Evolutionary conservation across 2,113 vertebrate species (phyloP), one percentile per base, ranked within the genome.

Genomic region (Daboia siamensis): DNA sequence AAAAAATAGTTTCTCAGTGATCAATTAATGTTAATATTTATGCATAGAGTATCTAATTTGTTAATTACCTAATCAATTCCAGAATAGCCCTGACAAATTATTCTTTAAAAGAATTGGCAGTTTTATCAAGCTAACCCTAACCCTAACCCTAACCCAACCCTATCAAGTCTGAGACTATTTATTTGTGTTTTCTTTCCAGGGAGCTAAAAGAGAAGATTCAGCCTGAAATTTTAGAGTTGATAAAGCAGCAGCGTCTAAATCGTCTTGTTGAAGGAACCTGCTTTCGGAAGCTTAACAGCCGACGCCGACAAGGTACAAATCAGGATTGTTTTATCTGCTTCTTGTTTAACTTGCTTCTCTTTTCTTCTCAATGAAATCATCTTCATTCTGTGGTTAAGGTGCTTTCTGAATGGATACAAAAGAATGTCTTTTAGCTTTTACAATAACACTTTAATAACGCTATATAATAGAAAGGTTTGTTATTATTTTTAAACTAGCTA

Each of bases 171-270:
- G 48, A 90, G 46, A 93, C 64, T 95, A 0, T 56, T 95, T 95
- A 92, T 39, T 95, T 29, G 57, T 69, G 95, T 93, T 54, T 94
- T 92, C 23, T 46, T 29, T 74, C 57, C 96, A 99, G 99, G 97
- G 99, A 99, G 97, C 98, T 99, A 93, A 98, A 99, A 95, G 99
- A 99, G 98, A 99, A 99, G 98, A 99, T 99, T 96, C 99, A 99
- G 96, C 99, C 99, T 0, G 99, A 99, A 98, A 99, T 99, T 97
- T 97, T 99, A 97, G 99, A 99, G 98, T 97, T 99, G 96, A 99
- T 99, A 97, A 99, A 99, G 96, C 99, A 99, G 94, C 99, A 99
- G 95, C 98, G 99, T 94, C 98, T 99, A 93, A 99, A 99, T 97
- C 98, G 99, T 80, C 98, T 99, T 15, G 99, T 99, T 95, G 99